Base-by-base conservation (phyloP, 2,797 vertebrate species). In the Microcaecilia unicolor region DNA sequence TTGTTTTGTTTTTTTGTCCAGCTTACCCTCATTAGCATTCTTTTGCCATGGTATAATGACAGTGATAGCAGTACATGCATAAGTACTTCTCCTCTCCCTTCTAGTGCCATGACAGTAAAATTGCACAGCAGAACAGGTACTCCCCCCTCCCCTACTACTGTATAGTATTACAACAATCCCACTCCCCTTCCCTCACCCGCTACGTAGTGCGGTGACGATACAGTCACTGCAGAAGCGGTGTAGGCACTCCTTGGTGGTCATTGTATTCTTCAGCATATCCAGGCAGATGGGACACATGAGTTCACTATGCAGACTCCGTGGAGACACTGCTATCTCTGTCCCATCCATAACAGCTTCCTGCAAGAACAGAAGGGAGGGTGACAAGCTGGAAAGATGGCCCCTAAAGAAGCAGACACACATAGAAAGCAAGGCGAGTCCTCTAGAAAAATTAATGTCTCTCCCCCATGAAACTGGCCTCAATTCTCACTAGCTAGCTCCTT, bases 231-330 rank as follows among this genome's bases (percentile, higher is more conserved):
- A 93, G 72, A 93, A 93, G 25, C 90, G 84, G 43, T 93, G 90
- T 12, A 93, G 79, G 57, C 90, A 93, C 70, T 93, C 90, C 70
- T 93, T 93, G 74, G 90, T 92, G 15, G 90, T 93, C 90, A 93
- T 93, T 4, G 90, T 92, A 66, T 92, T 90, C 66, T 92, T 93
- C 53, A 93, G 71, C 90, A 93, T 93, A 75, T 92, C 90, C 69
- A 93, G 68, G 56, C 90, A 93, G 70, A 93, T 93, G 37, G 90
- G 90, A 55, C 90, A 93, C 90, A 92, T 92, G 37, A 93, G 80
- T 63, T 93, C 90, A 1, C 88, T 91, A 64, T 93, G 90, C 35
- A 93, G 83, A 3, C 85, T 86, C 31, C 90, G 82, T 2, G 90
- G 90, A 2, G 90, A 93, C 41, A 93, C 90, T 0, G 87, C 86